Base-by-base conservation (phyloP, 1,140 invertebrate genomes). In the Thereuonema tuberculata region DNA sequence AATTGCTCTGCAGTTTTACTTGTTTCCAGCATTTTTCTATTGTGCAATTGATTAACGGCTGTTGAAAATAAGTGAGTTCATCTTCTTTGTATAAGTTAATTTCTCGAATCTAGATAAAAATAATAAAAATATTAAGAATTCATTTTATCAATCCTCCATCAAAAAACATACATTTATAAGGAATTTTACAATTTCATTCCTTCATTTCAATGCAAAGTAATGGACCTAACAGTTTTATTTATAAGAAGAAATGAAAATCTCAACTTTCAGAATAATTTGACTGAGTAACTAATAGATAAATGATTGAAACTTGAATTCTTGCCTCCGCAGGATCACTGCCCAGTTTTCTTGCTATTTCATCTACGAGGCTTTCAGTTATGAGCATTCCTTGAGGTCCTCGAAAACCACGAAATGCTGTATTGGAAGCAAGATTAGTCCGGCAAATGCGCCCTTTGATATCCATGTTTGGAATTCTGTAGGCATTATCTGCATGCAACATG, bases 331-430 rank as follows among this genome's bases (percentile, higher is more conserved):
- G 67, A 69, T 84, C 80, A 54, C 81, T 80, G 1, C 79, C 76
- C 17, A 91, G 71, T 65, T 79, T 80, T 49, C 81, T 77, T 2
- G 90, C 88, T 21, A 93, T 78, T 64, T 88, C 81, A 52, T 83
- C 75, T 24, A 91, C 78, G 47, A 90, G 83, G 62, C 78, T 82
- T 75, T 95, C 91, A 0, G 79, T 82, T 1, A 82, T 77, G 68
- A 90, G 84, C 89, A 93, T 93, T 27, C 85, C 89, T 64, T 93
- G 90, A 0, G 90, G 90, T 0, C 84, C 89, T 15, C 90, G 89
- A 69, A 93, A 93, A 17, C 89, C 90, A 64, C 90, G 74, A 67
- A 93, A 94, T 2, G 91, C 91, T 0, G 91, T 94, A 67, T 93
- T 93, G 0, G 89, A 89, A 0, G 87, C 82, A 23, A 92, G 70